Evolutionary conservation across 2,113 vertebrate genomes (phyloP).

Genomic region (Falcunculus frontatus): DNA sequence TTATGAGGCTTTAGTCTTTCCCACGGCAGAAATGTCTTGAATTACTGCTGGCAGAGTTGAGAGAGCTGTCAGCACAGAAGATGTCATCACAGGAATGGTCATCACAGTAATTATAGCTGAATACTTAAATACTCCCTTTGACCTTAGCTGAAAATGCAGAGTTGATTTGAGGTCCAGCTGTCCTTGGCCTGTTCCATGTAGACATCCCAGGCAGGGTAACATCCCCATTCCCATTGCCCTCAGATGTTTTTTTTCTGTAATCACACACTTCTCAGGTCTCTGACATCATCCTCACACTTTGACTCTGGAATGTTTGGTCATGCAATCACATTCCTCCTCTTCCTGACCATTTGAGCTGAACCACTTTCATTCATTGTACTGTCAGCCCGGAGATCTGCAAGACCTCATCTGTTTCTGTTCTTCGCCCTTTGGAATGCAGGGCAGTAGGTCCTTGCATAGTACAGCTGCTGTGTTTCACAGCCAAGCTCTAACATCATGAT

Average conservation of each 20-base stretch:
- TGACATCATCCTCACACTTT: neutral
- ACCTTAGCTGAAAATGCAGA: neutral
- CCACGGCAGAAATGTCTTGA: neutral
- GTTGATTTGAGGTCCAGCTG: neutral
- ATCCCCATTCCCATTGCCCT: neutral
- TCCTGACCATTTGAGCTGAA: neutral
- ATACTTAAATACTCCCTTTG: neutral
- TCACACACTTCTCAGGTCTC: neutral
- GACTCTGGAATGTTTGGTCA: neutral
- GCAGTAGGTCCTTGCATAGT: neutral
- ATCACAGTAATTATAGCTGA: neutral
- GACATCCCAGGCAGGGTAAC: neutral
- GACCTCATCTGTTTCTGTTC: neutral
- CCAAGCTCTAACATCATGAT: neutral
- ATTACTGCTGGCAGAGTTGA: neutral
- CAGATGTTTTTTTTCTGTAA: neutral
- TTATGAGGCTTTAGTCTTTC: neutral
- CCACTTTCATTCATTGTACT: neutral
- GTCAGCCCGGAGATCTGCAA: neutral
- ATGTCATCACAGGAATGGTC: neutral
- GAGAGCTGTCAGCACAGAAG: neutral
- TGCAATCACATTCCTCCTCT: neutral
- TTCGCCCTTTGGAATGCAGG: neutral
- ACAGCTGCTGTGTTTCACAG: neutral
- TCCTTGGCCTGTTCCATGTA: neutral